Percentiles rank a stretch among this genome's conserved stretches.
These are phyloP conservation scores for Sus scrofa DNA, from an alignment of 2,113 vertebrate species.

Conservation along the genomic window DNA sequence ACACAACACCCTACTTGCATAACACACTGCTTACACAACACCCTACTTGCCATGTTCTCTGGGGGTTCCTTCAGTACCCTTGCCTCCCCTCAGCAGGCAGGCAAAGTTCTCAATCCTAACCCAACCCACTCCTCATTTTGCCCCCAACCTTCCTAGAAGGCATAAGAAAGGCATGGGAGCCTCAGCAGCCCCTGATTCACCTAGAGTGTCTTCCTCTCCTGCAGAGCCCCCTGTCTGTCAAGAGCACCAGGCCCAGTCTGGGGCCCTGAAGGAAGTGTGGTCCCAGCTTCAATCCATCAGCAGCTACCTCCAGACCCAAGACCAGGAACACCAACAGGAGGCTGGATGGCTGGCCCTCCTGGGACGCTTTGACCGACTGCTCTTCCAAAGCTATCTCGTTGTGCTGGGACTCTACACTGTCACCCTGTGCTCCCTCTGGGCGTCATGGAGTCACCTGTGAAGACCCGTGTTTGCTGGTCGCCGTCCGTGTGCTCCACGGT, in stretches of 20 bases:
- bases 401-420: slow-evolving; percentile 87
- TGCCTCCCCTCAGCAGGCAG: not conserved
- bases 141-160: not conserved
- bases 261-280: slow-evolving; percentile 87
- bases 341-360: slow-evolving; percentile 89
- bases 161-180: not conserved
- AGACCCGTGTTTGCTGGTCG: not conserved
- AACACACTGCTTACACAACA: too few species aligned
- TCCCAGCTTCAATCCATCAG: slow-evolving; percentile 88
- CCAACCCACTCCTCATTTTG: not conserved
- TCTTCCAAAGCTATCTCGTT: slow-evolving; percentile 90
- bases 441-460: slow-evolving; percentile 87
- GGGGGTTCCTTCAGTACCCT: not conserved
- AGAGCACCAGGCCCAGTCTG: slow-evolving; percentile 38
- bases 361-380: slow-evolving; percentile 88
- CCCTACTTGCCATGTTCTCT: not conserved
- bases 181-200: not conserved
- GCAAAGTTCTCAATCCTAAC: not conserved
- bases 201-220: not conserved
- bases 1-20: too few species aligned
- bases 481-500: not conserved
- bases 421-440: slow-evolving; percentile 91
- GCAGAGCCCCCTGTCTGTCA: not conserved
- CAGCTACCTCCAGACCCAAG: slow-evolving; percentile 85
- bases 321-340: slow-evolving; percentile 81